Evolutionary conservation across 2,113 vertebrate genomes (phyloP).

Genomic region (Pseudois nayaur): DNA sequence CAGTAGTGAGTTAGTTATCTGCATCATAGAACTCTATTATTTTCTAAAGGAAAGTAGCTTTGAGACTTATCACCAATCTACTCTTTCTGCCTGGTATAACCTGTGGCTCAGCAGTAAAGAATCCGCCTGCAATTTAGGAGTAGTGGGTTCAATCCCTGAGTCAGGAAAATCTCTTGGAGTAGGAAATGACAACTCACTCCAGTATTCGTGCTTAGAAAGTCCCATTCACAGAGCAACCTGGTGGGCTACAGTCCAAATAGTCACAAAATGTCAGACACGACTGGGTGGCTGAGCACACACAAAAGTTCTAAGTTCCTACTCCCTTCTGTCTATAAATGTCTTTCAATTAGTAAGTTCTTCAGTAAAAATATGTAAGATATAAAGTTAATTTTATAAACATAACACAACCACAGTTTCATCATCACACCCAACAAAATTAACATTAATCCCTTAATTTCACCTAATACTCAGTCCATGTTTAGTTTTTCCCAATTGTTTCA

Average conservation of each 20-base stretch:
- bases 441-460: not conserved
- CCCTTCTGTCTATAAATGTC: not conserved
- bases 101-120: not conserved
- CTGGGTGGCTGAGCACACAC: not conserved
- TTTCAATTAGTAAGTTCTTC: not conserved
- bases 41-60: not conserved
- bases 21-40: not conserved
- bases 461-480: not conserved
- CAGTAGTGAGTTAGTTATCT: not conserved
- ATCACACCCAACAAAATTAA: not conserved
- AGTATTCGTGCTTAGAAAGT: not conserved
- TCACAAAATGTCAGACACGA: not conserved
- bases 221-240: not conserved
- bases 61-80: not conserved
- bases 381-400: not conserved
- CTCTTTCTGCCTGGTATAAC: not conserved
- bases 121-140: not conserved
- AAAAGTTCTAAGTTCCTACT: not conserved
- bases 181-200: not conserved
- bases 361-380: not conserved
- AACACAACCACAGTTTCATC: not conserved
- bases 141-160: not conserved
- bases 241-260: not conserved
- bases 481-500: not conserved
- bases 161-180: not conserved